A percentile compares a stretch with the other conserved stretches of the same genome.
Conservation (phyloP, 2,113 vertebrate species). For the Sinocyclocheilus rhinocerous region DNA sequence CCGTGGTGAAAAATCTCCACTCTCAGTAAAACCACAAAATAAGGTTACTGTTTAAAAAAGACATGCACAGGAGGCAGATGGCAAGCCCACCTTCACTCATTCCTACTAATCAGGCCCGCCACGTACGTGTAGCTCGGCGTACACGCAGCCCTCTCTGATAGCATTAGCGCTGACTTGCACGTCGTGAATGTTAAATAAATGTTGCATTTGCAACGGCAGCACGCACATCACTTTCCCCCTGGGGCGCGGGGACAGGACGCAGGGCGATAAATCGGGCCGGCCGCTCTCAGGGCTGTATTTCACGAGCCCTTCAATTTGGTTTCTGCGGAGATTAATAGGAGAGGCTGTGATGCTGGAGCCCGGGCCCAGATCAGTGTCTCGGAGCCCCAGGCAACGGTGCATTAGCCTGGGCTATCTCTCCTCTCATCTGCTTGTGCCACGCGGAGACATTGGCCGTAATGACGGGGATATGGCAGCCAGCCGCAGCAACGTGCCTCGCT, state of each 20-base stretch:
- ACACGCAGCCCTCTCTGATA: constrained; percentile 26
- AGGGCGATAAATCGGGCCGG: constrained; percentile 55
- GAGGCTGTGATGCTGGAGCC: constrained; percentile 80
- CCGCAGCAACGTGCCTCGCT: constrained; percentile 77
- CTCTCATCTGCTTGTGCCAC: constrained; percentile 75
- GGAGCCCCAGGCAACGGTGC: constrained; percentile 64
- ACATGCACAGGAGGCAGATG: constrained; percentile 33
- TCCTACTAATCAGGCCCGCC: constrained; percentile 25
- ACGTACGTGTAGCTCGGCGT: constrained; percentile 1
- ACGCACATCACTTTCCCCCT: constrained; percentile 29
- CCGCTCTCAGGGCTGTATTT: constrained; percentile 70
- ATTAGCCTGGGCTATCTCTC: constrained; percentile 72
- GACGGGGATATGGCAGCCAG: constrained; percentile 79
- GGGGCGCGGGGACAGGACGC: constrained; percentile 48
- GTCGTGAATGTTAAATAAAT: constrained; percentile 61
- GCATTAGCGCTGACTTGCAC: constrained; percentile 43
- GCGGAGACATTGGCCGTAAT: constrained; percentile 83
- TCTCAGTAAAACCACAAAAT: constrained; percentile 20
- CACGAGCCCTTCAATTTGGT: constrained; percentile 78
- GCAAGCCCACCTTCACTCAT: constrained; percentile 24
- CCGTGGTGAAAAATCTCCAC: constrained; percentile 22
- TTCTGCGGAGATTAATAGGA: constrained; percentile 93
- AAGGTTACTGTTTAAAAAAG: constrained; percentile 33
- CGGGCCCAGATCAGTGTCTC: constrained; percentile 74
- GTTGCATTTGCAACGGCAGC: constrained; percentile 64